A percentile compares a stretch with the other conserved stretches of the same genome.
These are phyloP conservation scores for Frieseomelitta varia DNA, from an alignment of 1,140 invertebrate species.

Conservation along the genomic window DNA sequence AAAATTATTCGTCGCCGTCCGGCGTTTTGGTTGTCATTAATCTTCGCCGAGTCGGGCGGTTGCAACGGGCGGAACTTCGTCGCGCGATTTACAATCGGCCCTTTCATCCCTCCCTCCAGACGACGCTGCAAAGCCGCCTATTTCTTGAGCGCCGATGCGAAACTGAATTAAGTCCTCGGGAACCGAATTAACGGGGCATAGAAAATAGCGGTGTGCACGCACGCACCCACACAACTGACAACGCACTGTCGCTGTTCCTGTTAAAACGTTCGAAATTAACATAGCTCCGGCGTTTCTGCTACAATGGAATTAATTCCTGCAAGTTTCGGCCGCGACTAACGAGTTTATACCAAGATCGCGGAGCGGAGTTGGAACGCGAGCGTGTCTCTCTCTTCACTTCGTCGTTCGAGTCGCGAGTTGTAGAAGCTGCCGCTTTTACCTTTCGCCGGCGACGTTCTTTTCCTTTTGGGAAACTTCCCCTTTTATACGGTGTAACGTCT, in stretches of 20 bases:
- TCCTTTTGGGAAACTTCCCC: too few species aligned
- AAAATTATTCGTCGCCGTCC: slow-evolving; percentile 35
- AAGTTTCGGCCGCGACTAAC: slow-evolving; percentile 63
- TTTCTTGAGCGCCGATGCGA: slow-evolving; percentile 49
- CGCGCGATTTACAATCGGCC: slow-evolving; percentile 56
- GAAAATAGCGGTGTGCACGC: slow-evolving; percentile 18
- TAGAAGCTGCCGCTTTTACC: too few species aligned
- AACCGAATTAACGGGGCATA: slow-evolving; percentile 56
- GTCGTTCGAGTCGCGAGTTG: background rate
- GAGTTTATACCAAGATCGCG: slow-evolving; percentile 58
- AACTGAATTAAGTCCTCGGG: slow-evolving; percentile 62
- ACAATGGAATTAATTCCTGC: slow-evolving; percentile 68
- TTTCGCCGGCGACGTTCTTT: too few species aligned
- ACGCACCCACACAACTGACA: background rate
- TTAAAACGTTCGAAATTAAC: slow-evolving; percentile 66
- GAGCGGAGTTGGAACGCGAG: background rate
- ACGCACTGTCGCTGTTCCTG: slow-evolving; percentile 3
- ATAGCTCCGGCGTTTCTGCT: slow-evolving; percentile 51
- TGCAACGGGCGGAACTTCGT: slow-evolving; percentile 13
- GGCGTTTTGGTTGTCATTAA: slow-evolving; percentile 34
- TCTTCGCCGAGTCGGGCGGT: slow-evolving; percentile 6
- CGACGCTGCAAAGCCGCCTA: slow-evolving; percentile 16
- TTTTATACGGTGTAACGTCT: too few species aligned
- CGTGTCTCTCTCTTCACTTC: slow-evolving; percentile 19
- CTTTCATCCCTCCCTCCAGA: slow-evolving; percentile 38